Evolutionary conservation across 2,888 invertebrate genomes (phyloP).

Genomic region (Bursaphelenchus okinawaensis): DNA sequence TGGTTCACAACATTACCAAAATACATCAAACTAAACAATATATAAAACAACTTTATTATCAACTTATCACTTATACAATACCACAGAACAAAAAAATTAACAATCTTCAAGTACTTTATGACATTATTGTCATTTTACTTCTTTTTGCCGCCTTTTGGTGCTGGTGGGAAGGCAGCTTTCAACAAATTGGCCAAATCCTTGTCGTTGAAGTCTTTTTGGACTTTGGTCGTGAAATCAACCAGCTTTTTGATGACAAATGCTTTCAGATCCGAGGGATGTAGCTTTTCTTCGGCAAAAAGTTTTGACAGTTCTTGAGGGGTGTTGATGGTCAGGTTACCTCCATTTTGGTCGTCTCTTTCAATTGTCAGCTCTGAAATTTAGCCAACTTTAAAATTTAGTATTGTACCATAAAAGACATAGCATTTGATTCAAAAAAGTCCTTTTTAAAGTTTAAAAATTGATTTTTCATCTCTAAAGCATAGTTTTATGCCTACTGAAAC

Average conservation of each 20-base stretch:
- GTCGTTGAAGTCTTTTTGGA: conserved; percentile 73
- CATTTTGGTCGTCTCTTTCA: conserved; percentile 65
- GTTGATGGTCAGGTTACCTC: conserved; percentile 72
- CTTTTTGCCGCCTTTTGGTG: conserved; percentile 20
- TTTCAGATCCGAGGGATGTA: conserved; percentile 92
- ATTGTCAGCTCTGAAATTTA: conserved; percentile 31
- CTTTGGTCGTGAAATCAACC: conserved; percentile 64
- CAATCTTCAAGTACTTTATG: no score
- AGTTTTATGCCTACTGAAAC: no score
- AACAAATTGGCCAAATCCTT: conserved; percentile 71
- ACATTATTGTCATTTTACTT: no score
- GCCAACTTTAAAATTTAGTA: no score
- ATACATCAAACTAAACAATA: no score
- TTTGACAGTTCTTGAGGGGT: conserved; percentile 74
- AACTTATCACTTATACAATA: no score
- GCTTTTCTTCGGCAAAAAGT: conserved; percentile 71
- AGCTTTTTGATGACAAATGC: conserved; percentile 62
- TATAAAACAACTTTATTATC: no score
- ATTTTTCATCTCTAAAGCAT: no score
- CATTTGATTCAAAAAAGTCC: no score
- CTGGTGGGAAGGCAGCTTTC: conserved; percentile 74
- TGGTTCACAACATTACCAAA: no score
- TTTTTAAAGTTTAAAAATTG: conserved; percentile 9
- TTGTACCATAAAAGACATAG: no score
- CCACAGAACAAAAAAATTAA: no score